These are phyloP conservation scores for Melieria omissa DNA, from an alignment of 2,888 invertebrate species.

Conservation along the genomic window DNA sequence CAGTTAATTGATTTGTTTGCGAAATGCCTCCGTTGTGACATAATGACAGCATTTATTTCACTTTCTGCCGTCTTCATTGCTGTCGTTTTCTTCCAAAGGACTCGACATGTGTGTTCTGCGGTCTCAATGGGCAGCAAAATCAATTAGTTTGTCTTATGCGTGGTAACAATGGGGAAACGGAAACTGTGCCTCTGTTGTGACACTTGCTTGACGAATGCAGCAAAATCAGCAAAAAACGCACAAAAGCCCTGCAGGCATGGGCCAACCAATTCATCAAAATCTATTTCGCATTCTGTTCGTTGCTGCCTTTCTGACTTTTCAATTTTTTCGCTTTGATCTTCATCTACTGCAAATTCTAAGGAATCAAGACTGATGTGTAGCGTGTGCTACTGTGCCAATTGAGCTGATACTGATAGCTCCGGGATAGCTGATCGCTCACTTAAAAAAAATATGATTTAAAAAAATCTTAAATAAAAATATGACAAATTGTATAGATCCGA, in stretches of 20 bases:
- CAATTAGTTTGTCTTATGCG: slow-evolving; percentile 13
- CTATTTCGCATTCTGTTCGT: neutral
- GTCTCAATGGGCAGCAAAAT: slow-evolving; percentile 1
- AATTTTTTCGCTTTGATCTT: neutral
- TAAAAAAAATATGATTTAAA: slow-evolving; percentile 3
- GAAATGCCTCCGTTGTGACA: slow-evolving; percentile 49
- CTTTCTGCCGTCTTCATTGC: slow-evolving; percentile 49
- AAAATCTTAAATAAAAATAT: too few species aligned
- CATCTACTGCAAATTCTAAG: slow-evolving; percentile 10
- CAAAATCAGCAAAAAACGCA: too few species aligned
- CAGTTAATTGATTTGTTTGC: slow-evolving; percentile 45
- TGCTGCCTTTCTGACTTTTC: too few species aligned
- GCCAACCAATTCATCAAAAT: slow-evolving; percentile 17
- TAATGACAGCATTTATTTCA: slow-evolving; percentile 53
- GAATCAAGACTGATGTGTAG: slow-evolving; percentile 43
- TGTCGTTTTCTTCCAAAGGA: slow-evolving; percentile 44
- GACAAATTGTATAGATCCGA: too few species aligned
- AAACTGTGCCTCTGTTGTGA: slow-evolving; percentile 48
- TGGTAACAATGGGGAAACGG: slow-evolving; percentile 33
- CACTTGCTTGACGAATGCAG: slow-evolving; percentile 50
- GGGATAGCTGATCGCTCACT: slow-evolving; percentile 19
- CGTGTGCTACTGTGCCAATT: slow-evolving; percentile 52
- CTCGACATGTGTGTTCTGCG: slow-evolving; percentile 12
- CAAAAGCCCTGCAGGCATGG: slow-evolving; percentile 39
- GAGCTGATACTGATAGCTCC: too few species aligned